phyloP scores from a whole-genome alignment of 2,888 invertebrate species.

The Andrena haemorrhoa region DNA sequence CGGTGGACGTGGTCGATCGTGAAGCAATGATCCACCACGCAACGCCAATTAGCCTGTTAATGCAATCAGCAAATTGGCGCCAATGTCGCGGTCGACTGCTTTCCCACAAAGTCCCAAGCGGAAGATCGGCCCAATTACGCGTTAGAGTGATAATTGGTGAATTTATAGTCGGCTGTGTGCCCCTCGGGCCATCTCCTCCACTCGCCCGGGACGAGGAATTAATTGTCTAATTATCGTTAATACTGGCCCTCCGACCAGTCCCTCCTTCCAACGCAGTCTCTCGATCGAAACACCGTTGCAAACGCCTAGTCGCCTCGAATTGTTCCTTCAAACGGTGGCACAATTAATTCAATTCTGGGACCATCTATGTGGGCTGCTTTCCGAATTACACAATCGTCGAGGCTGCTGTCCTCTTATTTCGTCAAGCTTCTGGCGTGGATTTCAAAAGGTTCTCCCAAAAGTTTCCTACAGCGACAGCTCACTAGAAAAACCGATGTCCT shows the following conservation, averaged over 20 bases:
- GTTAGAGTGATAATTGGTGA: constrained; percentile 82
- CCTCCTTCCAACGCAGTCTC: constrained; percentile 40
- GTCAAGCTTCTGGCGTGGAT: too few species aligned
- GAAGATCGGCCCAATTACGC: constrained; percentile 79
- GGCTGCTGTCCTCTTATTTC: background rate
- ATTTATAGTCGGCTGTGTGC: constrained; percentile 77
- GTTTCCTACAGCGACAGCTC: too few species aligned
- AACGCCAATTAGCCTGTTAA: constrained; percentile 70
- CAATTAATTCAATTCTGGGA: background rate
- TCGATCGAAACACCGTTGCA: constrained; percentile 41
- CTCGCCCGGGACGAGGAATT: constrained; percentile 78
- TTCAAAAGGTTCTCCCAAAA: too few species aligned
- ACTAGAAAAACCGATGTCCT: too few species aligned
- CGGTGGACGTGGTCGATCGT: constrained; percentile 24
- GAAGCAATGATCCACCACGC: constrained; percentile 42
- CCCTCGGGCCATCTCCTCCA: constrained; percentile 70
- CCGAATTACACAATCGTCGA: background rate
- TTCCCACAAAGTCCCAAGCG: constrained; percentile 79
- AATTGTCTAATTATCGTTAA: constrained; percentile 79
- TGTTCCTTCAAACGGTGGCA: constrained; percentile 18
- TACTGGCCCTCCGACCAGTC: constrained; percentile 60
- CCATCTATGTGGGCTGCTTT: background rate
- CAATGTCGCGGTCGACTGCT: constrained; percentile 80
- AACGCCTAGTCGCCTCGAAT: constrained; percentile 33
- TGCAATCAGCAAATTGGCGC: constrained; percentile 81